Percentiles rank a stretch among this genome's conserved stretches.
phyloP scores from a whole-genome alignment of 2,113 vertebrate species.

The Pluvianellus socialis region DNA sequence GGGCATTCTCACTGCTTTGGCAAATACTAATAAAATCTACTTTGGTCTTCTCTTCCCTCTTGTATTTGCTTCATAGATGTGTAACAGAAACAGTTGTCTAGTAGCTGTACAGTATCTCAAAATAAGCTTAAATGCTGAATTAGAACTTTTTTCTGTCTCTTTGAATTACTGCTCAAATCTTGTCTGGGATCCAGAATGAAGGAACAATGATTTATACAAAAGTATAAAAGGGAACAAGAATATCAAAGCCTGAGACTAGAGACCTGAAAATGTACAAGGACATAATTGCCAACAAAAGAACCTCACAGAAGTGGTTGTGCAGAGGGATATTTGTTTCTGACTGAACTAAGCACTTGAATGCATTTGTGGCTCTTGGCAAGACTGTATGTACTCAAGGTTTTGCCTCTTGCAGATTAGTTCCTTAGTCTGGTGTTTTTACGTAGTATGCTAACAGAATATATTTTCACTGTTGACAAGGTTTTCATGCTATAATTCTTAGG shows the following conservation, averaged over 20 bases:
- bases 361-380: slow-evolving; percentile 57
- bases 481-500: neutral
- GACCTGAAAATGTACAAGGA: neutral
- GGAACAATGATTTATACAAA: neutral
- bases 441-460: neutral
- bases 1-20: neutral
- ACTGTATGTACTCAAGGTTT: slow-evolving; percentile 41
- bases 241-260: neutral
- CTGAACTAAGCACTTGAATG: slow-evolving; percentile 30
- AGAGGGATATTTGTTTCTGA: slow-evolving; percentile 2
- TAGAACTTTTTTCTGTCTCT: neutral
- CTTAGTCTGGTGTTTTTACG: neutral
- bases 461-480: neutral
- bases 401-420: slow-evolving; percentile 2
- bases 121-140: neutral
- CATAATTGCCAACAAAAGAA: neutral
- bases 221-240: neutral
- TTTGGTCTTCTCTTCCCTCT: neutral
- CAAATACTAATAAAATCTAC: neutral
- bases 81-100: neutral
- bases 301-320: slow-evolving; percentile 3
- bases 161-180: neutral
- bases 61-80: neutral
- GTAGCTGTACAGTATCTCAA: neutral
- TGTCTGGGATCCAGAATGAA: neutral